Evolutionary conservation across 2,888 invertebrate genomes (phyloP).

Genomic region (Gymnocheta viridis): DNA sequence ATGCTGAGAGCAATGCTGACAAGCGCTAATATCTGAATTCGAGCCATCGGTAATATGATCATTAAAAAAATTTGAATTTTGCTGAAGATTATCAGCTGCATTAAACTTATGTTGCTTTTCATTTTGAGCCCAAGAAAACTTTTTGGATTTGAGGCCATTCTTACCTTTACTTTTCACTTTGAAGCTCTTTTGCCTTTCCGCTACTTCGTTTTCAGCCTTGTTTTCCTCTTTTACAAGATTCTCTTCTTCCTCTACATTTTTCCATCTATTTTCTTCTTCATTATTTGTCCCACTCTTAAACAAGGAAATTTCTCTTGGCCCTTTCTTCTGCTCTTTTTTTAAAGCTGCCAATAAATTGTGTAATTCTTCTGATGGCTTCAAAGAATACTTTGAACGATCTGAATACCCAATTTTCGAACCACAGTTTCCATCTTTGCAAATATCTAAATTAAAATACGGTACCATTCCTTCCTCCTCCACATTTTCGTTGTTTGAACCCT

Average conservation of each 20-base stretch:
- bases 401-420: slow-evolving; percentile 64
- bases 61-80: background rate
- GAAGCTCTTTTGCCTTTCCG: background rate
- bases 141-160: background rate
- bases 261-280: background rate
- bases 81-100: background rate
- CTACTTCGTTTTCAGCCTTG: background rate
- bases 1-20: slow-evolving; percentile 32
- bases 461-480: background rate
- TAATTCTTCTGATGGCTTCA: background rate
- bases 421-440: slow-evolving; percentile 55
- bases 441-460: background rate
- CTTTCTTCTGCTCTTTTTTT: background rate
- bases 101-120: background rate
- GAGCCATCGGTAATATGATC: background rate
- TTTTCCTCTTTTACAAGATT: background rate
- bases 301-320: background rate
- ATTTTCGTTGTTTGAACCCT: background rate
- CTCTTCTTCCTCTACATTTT: background rate
- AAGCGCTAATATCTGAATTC: slow-evolving; percentile 19
- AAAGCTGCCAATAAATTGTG: background rate
- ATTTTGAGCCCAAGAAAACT: background rate
- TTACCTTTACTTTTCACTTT: slow-evolving; percentile 11
- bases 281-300: background rate
- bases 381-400: background rate